phyloP scores from a whole-genome alignment of 2,113 vertebrate species.

The Hypanus sabinus region DNA sequence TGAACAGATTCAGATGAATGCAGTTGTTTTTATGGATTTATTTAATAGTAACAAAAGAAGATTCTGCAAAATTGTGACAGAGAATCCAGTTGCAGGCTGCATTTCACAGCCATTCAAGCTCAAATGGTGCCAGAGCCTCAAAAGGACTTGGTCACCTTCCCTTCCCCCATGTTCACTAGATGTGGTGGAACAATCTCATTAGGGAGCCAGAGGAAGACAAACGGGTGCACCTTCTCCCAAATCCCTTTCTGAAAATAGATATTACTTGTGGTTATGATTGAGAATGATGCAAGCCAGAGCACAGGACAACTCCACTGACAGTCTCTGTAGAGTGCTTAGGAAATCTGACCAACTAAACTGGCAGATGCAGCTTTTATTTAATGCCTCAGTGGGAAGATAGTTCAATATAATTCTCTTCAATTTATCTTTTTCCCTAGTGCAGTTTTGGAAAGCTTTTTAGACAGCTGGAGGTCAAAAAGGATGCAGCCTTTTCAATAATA shows the following conservation, averaged over 20 bases:
- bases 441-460: not conserved
- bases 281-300: not conserved
- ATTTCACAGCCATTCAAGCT: conserved; percentile 12
- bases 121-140: conserved; percentile 39
- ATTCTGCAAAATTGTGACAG: not conserved
- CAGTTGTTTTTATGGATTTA: too few species aligned
- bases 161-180: not conserved
- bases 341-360: not conserved
- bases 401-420: not conserved
- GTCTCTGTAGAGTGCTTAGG: too few species aligned
- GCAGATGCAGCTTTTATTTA: not conserved
- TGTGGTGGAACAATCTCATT: conserved; percentile 18
- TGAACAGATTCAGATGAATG: too few species aligned
- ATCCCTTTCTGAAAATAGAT: not conserved
- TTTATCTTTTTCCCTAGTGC: not conserved
- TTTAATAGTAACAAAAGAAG: too few species aligned
- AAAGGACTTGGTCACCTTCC: not conserved
- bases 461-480: not conserved
- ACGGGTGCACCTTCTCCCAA: too few species aligned
- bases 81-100: not conserved
- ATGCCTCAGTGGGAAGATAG: not conserved
- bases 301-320: not conserved
- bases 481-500: not conserved
- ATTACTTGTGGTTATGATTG: not conserved
- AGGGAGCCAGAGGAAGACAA: conserved; percentile 34